Percentiles rank a stretch among this genome's conserved stretches.
These are phyloP conservation scores for Dreissena rostriformis DNA, from an alignment of 1,140 invertebrate species.

Conservation along the genomic window DNA sequence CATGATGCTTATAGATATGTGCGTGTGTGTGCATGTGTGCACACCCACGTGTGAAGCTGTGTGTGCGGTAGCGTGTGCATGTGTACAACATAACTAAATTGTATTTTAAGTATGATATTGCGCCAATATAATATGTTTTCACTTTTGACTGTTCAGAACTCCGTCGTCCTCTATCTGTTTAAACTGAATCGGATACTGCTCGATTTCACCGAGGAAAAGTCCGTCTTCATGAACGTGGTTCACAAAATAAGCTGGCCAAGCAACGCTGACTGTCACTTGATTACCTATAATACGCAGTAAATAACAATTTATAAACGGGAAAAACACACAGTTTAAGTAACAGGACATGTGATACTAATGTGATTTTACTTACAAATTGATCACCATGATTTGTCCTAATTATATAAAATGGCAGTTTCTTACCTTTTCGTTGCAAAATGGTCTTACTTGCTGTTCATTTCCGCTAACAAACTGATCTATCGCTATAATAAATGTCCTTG, in stretches of 20 bases:
- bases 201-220: conserved; percentile 15
- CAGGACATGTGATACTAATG: neutral
- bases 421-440: neutral
- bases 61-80: too few relatives aligned
- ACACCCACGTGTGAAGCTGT: too few relatives aligned
- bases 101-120: too few relatives aligned
- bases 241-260: conserved; percentile 28
- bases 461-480: too few relatives aligned
- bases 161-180: conserved; percentile 42
- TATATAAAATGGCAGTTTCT: neutral
- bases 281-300: neutral
- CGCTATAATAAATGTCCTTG: too few relatives aligned
- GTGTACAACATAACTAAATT: too few relatives aligned
- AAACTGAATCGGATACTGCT: conserved; percentile 43
- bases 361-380: neutral
- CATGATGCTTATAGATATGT: too few relatives aligned
- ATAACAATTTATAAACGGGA: too few relatives aligned
- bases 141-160: conserved; percentile 38
- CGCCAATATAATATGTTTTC: neutral
- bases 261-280: neutral
- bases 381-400: neutral
- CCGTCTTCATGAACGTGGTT: conserved; percentile 32
- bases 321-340: neutral
- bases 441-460: neutral
- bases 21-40: too few relatives aligned